Evolutionary conservation across 2,888 invertebrate genomes (phyloP).

Genomic region (Prosopocoilus inquinatus): DNA sequence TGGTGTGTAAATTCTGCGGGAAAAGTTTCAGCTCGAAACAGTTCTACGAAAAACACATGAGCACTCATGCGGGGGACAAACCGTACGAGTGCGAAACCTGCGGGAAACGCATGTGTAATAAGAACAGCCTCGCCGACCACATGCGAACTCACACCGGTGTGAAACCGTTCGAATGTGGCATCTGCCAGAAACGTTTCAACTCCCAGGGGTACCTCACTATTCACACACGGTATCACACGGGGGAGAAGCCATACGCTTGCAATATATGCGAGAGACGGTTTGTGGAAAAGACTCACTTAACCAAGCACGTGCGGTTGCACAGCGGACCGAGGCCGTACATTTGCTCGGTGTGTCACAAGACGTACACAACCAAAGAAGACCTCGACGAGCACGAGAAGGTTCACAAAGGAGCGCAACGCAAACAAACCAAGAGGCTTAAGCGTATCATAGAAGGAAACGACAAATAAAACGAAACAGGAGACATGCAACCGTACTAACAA

Average conservation of each 20-base stretch:
- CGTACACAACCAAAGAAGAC: too few relatives aligned
- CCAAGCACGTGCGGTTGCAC: conserved; percentile 9
- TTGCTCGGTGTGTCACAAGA: too few relatives aligned
- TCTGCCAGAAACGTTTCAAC: conserved; percentile 58
- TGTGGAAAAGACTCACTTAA: conserved; percentile 29
- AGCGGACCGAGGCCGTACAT: conserved; percentile 12
- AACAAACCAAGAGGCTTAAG: too few relatives aligned
- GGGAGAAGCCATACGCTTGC: conserved; percentile 45
- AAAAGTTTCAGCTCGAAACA: background rate
- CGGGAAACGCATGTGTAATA: conserved; percentile 44
- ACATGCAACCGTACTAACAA: too few relatives aligned
- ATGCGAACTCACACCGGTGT: conserved; percentile 55
- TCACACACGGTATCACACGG: conserved; percentile 51
- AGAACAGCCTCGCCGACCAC: conserved; percentile 50
- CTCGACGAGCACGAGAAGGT: too few relatives aligned
- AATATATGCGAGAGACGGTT: conserved; percentile 51
- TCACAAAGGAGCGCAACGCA: too few relatives aligned
- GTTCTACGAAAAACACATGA: conserved; percentile 33
- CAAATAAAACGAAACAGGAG: too few relatives aligned
- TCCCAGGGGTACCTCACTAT: conserved; percentile 53
- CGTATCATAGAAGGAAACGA: too few relatives aligned
- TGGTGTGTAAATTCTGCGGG: background rate
- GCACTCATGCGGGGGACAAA: conserved; percentile 46
- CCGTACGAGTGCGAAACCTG: conserved; percentile 45
- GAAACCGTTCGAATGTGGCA: conserved; percentile 56